These are phyloP conservation scores for Osmerus eperlanus DNA, from an alignment of 2,113 vertebrate genomes.

Conservation along the genomic window DNA sequence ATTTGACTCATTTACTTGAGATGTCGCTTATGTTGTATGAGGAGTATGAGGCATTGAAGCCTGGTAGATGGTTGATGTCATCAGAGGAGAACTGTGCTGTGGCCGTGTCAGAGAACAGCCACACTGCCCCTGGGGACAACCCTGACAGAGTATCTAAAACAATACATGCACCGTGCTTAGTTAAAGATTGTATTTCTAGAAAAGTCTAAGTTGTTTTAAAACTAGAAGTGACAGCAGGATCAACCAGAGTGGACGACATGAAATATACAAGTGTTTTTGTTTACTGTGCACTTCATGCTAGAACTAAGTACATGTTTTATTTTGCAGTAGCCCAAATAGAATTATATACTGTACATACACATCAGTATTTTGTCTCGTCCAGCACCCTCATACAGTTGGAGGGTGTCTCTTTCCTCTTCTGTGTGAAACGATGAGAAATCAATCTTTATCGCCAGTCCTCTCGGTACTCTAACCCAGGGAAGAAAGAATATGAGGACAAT, in stretches of 20 bases:
- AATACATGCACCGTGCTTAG: background rate
- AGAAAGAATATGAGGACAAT: background rate
- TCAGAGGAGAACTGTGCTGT: conserved; percentile 76
- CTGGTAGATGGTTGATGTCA: conserved; percentile 64
- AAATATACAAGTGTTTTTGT: background rate
- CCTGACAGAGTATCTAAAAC: conserved; percentile 79
- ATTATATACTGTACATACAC: conserved; percentile 42
- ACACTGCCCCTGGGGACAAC: conserved; percentile 63
- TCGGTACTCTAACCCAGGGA: conserved; percentile 43
- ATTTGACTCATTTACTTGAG: conserved; percentile 69
- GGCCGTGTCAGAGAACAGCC: conserved; percentile 80
- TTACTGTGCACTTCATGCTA: no score
- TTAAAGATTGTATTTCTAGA: background rate
- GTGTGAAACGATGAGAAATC: conserved; percentile 57
- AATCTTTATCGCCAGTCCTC: conserved; percentile 55
- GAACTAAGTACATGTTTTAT: background rate
- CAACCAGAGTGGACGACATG: background rate
- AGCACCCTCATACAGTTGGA: conserved; percentile 62
- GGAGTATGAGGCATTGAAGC: conserved; percentile 79
- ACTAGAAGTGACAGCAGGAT: background rate
- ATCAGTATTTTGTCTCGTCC: conserved; percentile 45
- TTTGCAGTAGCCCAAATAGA: background rate
- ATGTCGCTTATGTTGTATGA: conserved; percentile 65
- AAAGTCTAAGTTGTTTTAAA: background rate
- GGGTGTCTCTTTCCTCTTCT: conserved; percentile 33